phyloP scores from a whole-genome alignment of 1,140 invertebrate species.

The Papilio polyxenes region DNA sequence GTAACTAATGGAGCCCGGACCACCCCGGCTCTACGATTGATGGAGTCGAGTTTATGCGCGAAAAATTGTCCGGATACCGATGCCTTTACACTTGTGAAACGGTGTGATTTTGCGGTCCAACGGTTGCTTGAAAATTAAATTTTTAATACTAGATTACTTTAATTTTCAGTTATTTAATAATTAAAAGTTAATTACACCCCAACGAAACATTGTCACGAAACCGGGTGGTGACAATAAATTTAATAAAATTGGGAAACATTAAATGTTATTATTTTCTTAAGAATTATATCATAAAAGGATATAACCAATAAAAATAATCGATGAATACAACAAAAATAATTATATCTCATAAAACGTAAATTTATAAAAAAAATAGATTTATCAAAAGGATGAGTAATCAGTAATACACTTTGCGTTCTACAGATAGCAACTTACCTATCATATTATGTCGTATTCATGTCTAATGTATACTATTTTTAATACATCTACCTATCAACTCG shows the following conservation, averaged over 20 bases:
- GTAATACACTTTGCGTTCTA: slow-evolving; percentile 58
- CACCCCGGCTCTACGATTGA: slow-evolving; percentile 54
- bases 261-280: too few relatives aligned
- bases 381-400: slow-evolving; percentile 58
- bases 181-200: background rate
- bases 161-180: background rate
- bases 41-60: slow-evolving; percentile 47
- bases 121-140: background rate
- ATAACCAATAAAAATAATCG: too few relatives aligned
- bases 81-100: slow-evolving; percentile 34
- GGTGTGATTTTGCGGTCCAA: slow-evolving; percentile 28
- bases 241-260: background rate
- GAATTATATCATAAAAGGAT: too few relatives aligned
- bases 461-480: slow-evolving; percentile 81
- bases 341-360: background rate
- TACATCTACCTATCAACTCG: slow-evolving; percentile 80
- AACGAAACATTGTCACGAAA: too few relatives aligned
- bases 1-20: slow-evolving; percentile 65
- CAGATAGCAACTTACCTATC: slow-evolving; percentile 48
- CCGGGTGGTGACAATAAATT: background rate
- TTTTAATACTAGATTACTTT: background rate
- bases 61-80: slow-evolving; percentile 41
- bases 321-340: too few relatives aligned
- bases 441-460: slow-evolving; percentile 74
- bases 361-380: background rate